phyloP scores from a whole-genome alignment of 2,113 vertebrate genomes.

The Fregetta grallaria region DNA sequence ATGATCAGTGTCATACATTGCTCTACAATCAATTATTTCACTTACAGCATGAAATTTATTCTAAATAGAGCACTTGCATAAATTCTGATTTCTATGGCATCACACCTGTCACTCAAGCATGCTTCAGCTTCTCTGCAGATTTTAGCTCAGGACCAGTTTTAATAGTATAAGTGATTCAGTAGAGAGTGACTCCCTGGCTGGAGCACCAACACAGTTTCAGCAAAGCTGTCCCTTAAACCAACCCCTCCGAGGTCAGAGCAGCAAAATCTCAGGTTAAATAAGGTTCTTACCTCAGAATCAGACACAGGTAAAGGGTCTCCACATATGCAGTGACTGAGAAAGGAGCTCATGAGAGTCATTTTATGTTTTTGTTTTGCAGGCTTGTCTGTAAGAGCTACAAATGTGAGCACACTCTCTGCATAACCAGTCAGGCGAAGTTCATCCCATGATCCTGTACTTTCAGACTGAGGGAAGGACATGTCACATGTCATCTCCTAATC shows the following conservation, averaged over 20 bases:
- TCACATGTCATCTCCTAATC: conserved; percentile 48
- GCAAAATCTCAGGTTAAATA: background rate
- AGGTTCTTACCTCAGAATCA: conserved; percentile 75
- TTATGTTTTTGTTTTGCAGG: background rate
- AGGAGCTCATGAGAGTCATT: conserved; percentile 71
- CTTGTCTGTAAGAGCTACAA: background rate
- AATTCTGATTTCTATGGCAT: background rate
- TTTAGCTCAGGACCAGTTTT: background rate
- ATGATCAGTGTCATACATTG: background rate
- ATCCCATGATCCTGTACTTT: conserved; percentile 65
- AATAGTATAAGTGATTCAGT: background rate
- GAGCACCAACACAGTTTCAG: background rate
- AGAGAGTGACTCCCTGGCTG: background rate
- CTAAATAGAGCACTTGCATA: background rate
- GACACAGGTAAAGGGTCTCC: conserved; percentile 63
- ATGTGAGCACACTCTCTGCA: background rate
- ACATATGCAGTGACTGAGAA: conserved; percentile 83
- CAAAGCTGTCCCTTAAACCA: background rate
- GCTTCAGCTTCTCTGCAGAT: background rate
- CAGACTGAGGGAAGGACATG: conserved; percentile 44
- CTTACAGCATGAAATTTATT: background rate
- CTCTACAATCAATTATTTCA: background rate
- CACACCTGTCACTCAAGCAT: background rate
- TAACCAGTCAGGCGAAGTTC: conserved; percentile 26
- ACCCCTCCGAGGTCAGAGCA: background rate